These are phyloP conservation scores for Phengaris arion DNA, from an alignment of 2,888 invertebrate genomes.

Conservation along the genomic window DNA sequence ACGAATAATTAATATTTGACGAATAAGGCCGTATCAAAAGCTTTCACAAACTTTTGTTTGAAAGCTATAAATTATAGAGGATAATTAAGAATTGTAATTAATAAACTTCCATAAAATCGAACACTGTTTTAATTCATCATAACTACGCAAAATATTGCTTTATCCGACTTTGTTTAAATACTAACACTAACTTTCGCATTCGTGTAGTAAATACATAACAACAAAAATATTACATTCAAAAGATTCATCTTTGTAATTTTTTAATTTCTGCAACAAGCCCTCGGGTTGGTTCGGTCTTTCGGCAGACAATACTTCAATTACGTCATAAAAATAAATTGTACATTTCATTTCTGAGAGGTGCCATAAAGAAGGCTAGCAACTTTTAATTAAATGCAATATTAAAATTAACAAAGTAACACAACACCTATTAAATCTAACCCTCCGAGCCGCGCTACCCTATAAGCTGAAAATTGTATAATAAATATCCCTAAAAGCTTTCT, in stretches of 20 bases:
- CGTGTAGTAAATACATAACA: no score
- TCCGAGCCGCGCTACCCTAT: conserved; percentile 42
- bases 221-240: background rate
- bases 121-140: background rate
- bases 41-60: conserved; percentile 9
- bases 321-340: conserved; percentile 27
- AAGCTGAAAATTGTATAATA: conserved; percentile 58
- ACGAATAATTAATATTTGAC: conserved; percentile 8
- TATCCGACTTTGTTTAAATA: background rate
- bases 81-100: conserved; percentile 2
- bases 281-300: background rate
- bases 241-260: conserved; percentile 2
- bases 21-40: conserved; percentile 19
- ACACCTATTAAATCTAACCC: conserved; percentile 40
- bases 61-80: conserved; percentile 5
- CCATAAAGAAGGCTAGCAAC: conserved; percentile 43
- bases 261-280: background rate
- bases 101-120: conserved; percentile 19
- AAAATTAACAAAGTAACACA: conserved; percentile 64
- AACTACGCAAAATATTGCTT: background rate
- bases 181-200: no score
- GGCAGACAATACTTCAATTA: conserved; percentile 23
- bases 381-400: conserved; percentile 68
- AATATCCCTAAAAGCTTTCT: conserved; percentile 60
- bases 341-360: conserved; percentile 14